Conservation (phyloP, 2,888 invertebrate species). For the Orchesellides sinensis region DNA sequence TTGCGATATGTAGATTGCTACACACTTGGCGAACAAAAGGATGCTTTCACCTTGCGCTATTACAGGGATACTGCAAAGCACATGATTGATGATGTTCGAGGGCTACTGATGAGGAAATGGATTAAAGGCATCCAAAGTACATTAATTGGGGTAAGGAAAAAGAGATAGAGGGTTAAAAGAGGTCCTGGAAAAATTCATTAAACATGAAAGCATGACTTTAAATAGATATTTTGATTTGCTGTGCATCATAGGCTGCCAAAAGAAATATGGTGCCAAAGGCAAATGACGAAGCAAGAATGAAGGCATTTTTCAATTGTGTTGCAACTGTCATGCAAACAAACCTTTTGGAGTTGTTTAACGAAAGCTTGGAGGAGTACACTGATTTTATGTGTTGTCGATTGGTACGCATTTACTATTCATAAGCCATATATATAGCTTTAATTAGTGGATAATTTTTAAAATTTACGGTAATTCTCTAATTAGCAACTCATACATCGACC, state of each 20-base stretch:
- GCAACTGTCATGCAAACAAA: constrained; percentile 93
- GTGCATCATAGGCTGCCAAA: constrained; percentile 68
- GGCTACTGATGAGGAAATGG: constrained; percentile 83
- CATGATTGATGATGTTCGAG: constrained; percentile 84
- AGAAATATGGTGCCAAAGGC: constrained; percentile 81
- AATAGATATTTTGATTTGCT: neutral
- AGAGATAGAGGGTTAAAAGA: constrained; percentile 3
- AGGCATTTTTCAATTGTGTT: constrained; percentile 90
- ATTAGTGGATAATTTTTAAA: neutral
- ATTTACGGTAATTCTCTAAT: neutral
- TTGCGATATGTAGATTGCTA: constrained; percentile 82
- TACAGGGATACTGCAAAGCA: constrained; percentile 80
- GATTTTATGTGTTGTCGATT: constrained; percentile 86
- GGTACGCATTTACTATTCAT: constrained; percentile 78
- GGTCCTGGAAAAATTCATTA: constrained; percentile 14
- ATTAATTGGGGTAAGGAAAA: constrained; percentile 80
- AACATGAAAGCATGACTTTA: neutral
- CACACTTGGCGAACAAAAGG: constrained; percentile 80
- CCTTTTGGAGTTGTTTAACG: constrained; percentile 87
- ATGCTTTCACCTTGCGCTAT: constrained; percentile 83
- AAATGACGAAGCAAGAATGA: constrained; percentile 82
- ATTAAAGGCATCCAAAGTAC: constrained; percentile 82
- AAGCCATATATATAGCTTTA: neutral
- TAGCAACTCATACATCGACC: constrained; percentile 72
- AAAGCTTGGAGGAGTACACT: constrained; percentile 87